Base-by-base conservation (phyloP, 64 coral and sea anemone genomes). In the Porites australiensis region DNA sequence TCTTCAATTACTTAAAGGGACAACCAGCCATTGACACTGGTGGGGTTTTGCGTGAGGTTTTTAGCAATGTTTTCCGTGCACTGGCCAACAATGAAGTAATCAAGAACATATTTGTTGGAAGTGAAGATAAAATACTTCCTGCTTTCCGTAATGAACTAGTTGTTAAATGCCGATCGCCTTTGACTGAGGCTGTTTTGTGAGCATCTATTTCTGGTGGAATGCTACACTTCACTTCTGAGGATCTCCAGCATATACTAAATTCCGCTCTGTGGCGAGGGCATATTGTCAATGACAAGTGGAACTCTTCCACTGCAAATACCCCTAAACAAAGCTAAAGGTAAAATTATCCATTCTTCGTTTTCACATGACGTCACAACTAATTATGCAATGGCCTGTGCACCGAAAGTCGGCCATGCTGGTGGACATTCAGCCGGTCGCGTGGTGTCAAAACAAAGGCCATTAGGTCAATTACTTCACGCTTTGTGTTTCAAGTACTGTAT, bases 21-120 rank as follows among this genome's bases (percentile, higher is more conserved):
- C 87, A 89, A 89, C 87, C 87, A 75, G 87, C 87, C 12, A 57
- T 89, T 77, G 87, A 77, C 12, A 89, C 53, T 59, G 87, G 87
- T 75, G 87, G 87, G 22, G 87, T 89, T 44, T 22, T 89, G 60
- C 49, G 52, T 45, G 72, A 89, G 64, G 72, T 89, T 3, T 89
- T 77, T 75, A 89, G 87, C 74, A 73, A 89, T 44, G 87, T 89
- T 21, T 89, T 76, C 57, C 14, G 21, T 75, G 72, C 87, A 4
- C 16, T 90, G 22, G 53, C 70, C 23, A 62, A 82, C 47, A 84
- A 84, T 58, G 87, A 94, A 16, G 87, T 44, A 13, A 68, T 44
- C 47, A 77, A 85, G 46, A 64, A 89, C 67, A n/a, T 94, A 20
- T 89, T 94, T 75, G 37, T 14, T 65, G 92, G 77, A 72, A 15